Evolutionary conservation across 2,888 invertebrate genomes (phyloP), one percentile per base, ranked within the genome.

Genomic region (Ypsolopha sequella): DNA sequence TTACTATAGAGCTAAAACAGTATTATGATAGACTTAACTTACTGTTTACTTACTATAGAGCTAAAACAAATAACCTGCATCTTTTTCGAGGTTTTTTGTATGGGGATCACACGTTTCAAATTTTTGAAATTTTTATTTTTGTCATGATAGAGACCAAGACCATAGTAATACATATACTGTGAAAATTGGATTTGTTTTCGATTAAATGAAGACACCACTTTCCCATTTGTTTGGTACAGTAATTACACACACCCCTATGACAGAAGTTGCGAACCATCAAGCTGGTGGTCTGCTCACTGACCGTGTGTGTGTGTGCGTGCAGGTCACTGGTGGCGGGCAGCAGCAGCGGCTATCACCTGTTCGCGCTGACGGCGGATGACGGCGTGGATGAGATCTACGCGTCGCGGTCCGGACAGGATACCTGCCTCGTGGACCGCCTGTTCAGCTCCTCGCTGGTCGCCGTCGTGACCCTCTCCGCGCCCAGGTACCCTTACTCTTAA

Each of bases 381-480:
- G 91, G 92, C 55, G 88, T 98, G 65, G 96, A 96, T 73, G 92
- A 93, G 77, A 95, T 97, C 64, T 96, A 96, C 74, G 93, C 94
- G 73, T 94, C 94, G 88, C 91, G 92, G 74, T 91, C 91, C 56
- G 89, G 90, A 43, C 94, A 95, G 78, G 95, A 95, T 75, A 93
- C 95, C 55, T 95, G 93, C 74, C 91, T 98, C 56, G 95, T 99
- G 62, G 99, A 99, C 81, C 89, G 99, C 56, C 90, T 99, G 58
- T 99, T 99, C 87, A 96, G 96, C 85, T 98, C 98, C 80, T 97
- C 97, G 64, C 89, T 99, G 65, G 96, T 99, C 71, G 98, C 98
- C 54, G 91, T 98, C 65, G 99, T 99, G 60, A 95, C 96, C 60
- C 89, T 95, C 63, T 90, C 94, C 61, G 94, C 97, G 54, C 98